These are phyloP conservation scores for Pediacus dermestoides DNA, from an alignment of 2,888 invertebrate genomes.

Conservation along the genomic window DNA sequence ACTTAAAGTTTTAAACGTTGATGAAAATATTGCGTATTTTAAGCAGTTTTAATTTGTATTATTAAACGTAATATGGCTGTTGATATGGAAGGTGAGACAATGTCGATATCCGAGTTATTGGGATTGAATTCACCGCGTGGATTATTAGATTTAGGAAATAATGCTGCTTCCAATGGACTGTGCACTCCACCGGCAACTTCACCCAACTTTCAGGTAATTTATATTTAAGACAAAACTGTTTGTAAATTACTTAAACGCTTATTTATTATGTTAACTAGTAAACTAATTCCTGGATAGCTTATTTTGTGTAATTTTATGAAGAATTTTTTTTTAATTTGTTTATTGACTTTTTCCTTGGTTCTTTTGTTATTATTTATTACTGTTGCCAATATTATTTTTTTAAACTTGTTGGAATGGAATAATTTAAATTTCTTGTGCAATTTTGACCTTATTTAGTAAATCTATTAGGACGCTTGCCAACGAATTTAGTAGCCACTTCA, in stretches of 20 bases:
- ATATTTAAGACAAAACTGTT: no score
- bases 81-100: slow-evolving; percentile 48
- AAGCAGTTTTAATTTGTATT: slow-evolving; percentile 27
- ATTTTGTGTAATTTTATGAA: no score
- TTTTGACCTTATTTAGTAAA: slow-evolving; percentile 23
- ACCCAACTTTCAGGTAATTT: slow-evolving; percentile 43
- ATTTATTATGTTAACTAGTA: no score
- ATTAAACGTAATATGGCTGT: no score
- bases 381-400: slow-evolving; percentile 16
- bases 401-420: slow-evolving; percentile 6
- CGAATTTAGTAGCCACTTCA: slow-evolving; percentile 15
- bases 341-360: no score
- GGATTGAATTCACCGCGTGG: slow-evolving; percentile 56
- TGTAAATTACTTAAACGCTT: no score
- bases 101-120: slow-evolving; percentile 56
- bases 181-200: slow-evolving; percentile 38
- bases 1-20: slow-evolving; percentile 33
- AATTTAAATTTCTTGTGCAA: slow-evolving; percentile 12
- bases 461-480: slow-evolving; percentile 37
- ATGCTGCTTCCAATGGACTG: slow-evolving; percentile 33
- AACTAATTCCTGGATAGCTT: no score
- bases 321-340: no score
- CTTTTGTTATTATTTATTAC: no score
- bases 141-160: slow-evolving; percentile 49
- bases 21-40: slow-evolving; percentile 30